A percentile compares a stretch with the other conserved stretches of the same genome.
phyloP scores from a whole-genome alignment of 2,888 invertebrate genomes.

The Drosophila atripex region DNA sequence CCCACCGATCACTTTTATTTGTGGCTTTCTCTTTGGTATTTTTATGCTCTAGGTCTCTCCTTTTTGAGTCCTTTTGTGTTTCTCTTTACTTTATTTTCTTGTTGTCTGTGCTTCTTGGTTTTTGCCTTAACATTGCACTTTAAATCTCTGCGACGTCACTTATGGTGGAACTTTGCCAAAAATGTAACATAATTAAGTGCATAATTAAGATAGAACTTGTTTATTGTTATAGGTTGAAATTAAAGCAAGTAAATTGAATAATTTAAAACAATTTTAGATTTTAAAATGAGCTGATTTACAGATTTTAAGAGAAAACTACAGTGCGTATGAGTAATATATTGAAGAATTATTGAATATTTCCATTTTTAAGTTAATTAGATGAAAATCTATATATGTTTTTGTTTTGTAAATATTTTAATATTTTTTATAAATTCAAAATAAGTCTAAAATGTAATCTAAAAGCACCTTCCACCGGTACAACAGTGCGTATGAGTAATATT shows the following conservation, averaged over 20 bases:
- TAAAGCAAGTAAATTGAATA: not conserved
- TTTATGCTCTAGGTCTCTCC: not conserved
- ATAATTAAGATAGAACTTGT: not conserved
- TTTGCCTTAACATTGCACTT: slow-evolving; percentile 1
- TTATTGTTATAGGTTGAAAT: not conserved
- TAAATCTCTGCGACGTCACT: not conserved
- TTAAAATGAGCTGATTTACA: not conserved
- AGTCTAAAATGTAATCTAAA: too few relatives aligned
- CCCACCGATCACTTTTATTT: not conserved
- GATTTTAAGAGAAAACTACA: not conserved
- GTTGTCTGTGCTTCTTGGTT: not conserved
- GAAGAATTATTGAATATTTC: not conserved
- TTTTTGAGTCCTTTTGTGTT: not conserved
- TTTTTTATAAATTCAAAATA: not conserved
- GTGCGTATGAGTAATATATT: slow-evolving; percentile 2
- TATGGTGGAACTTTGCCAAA: not conserved
- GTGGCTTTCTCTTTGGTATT: not conserved
- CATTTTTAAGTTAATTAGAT: too few relatives aligned
- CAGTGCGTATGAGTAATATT: slow-evolving; percentile 17
- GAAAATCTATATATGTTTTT: too few relatives aligned
- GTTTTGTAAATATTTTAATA: not conserved
- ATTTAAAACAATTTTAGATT: not conserved
- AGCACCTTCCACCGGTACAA: not conserved
- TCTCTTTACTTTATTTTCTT: not conserved
- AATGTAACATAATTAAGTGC: not conserved